A percentile compares a stretch with the other conserved stretches of the same genome.
phyloP scores from a whole-genome alignment of 2,888 invertebrate genomes.

The Ferrisia virgata region DNA sequence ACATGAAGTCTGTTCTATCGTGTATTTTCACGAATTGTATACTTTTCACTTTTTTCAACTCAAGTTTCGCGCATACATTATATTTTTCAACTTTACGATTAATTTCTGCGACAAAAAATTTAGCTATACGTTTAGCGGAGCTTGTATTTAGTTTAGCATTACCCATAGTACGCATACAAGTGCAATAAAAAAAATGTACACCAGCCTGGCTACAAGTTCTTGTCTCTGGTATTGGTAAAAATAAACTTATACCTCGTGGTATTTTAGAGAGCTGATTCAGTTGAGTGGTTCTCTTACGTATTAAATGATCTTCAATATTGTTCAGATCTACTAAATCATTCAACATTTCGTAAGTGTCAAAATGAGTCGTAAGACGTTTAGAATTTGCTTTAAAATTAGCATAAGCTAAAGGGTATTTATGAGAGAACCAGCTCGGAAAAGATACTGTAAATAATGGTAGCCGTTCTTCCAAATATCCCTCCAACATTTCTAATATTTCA shows the following conservation, averaged over 20 bases:
- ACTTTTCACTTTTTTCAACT: too few relatives aligned
- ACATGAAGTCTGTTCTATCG: too few relatives aligned
- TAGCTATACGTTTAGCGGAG: neutral
- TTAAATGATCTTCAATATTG: conserved; percentile 53
- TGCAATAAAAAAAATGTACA: neutral
- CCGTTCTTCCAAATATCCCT: conserved; percentile 82
- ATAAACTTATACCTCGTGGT: neutral
- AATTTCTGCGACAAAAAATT: neutral
- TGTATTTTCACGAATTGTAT: too few relatives aligned
- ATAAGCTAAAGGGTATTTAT: conserved; percentile 62
- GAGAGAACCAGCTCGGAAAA: conserved; percentile 69
- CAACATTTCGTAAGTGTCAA: conserved; percentile 78
- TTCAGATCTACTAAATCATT: conserved; percentile 63
- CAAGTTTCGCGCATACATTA: too few relatives aligned
- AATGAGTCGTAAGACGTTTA: conserved; percentile 72
- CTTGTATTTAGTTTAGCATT: neutral
- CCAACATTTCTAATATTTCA: conserved; percentile 63
- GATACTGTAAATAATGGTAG: conserved; percentile 71
- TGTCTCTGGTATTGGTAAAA: neutral
- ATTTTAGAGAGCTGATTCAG: neutral
- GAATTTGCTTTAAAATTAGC: conserved; percentile 66
- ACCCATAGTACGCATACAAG: neutral
- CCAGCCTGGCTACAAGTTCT: neutral
- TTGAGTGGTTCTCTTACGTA: conserved; percentile 41
- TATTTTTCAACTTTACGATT: neutral